Conservation (phyloP, 2,113 vertebrate genomes). For the Polypterus bichir region DNA sequence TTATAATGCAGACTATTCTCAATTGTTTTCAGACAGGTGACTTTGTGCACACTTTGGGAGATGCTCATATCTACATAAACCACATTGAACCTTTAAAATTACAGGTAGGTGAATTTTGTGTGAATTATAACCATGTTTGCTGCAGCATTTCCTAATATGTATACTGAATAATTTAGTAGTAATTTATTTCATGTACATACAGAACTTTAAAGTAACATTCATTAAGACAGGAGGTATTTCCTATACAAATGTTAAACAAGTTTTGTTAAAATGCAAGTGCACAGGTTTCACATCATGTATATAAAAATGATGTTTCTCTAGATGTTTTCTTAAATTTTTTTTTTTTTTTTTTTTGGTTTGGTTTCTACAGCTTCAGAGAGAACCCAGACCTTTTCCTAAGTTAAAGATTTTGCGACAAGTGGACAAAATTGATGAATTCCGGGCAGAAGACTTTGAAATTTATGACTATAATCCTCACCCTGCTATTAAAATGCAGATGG, state of each 20-base stretch:
- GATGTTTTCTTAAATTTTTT: not conserved
- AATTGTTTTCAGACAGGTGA: conserved; percentile 65
- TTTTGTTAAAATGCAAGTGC: not conserved
- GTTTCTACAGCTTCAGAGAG: conserved; percentile 68
- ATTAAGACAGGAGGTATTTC: no score
- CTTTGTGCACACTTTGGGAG: conserved; percentile 87
- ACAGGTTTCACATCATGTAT: not conserved
- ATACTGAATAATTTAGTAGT: no score
- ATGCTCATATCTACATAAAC: conserved; percentile 86
- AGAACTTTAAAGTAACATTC: no score
- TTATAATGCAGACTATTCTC: not conserved
- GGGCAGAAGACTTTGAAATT: conserved; percentile 78
- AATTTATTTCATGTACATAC: no score
- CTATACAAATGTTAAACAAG: no score
- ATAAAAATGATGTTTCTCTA: conserved; percentile 2
- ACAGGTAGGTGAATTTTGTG: conserved; percentile 53
- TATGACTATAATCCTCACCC: conserved; percentile 81
- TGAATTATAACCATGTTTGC: no score
- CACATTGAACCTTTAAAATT: conserved; percentile 76
- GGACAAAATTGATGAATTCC: conserved; percentile 70
- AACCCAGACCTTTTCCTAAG: conserved; percentile 80
- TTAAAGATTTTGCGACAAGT: conserved; percentile 75
- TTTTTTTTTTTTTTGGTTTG: not conserved
- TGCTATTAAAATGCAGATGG: conserved; percentile 92
- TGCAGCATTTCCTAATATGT: no score